Conservation (phyloP, 2,888 invertebrate genomes). For the Eupithecia centaureata region DNA sequence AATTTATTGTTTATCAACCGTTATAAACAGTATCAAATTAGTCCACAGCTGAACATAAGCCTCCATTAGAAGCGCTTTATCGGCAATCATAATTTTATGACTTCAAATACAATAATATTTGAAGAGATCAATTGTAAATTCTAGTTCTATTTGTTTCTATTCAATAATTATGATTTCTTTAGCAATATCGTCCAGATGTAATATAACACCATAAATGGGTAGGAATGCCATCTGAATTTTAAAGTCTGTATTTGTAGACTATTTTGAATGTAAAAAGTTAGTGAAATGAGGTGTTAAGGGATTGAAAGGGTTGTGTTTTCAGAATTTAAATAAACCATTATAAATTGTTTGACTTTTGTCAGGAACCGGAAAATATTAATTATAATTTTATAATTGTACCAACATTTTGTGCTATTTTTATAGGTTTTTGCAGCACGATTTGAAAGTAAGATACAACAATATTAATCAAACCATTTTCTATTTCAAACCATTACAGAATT, state of each 20-base stretch:
- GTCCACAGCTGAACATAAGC: neutral
- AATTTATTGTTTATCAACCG: too few relatives aligned
- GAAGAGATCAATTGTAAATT: too few relatives aligned
- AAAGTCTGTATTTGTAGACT: neutral
- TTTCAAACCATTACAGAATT: neutral
- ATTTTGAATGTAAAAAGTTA: neutral
- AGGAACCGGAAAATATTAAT: neutral
- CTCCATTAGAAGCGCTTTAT: neutral
- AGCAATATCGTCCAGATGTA: too few relatives aligned
- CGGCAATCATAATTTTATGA: too few relatives aligned
- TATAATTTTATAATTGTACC: neutral
- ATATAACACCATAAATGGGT: neutral
- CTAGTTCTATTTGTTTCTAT: too few relatives aligned
- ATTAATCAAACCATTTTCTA: neutral
- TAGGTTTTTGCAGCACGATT: neutral
- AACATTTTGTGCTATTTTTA: neutral
- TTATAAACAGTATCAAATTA: too few relatives aligned
- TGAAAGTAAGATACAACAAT: neutral
- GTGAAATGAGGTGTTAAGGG: neutral
- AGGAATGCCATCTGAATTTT: neutral
- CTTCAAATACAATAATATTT: neutral
- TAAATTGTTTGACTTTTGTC: neutral
- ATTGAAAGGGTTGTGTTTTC: neutral
- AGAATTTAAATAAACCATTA: neutral
- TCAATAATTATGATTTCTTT: too few relatives aligned